Conservation (phyloP, 2,888 invertebrate species). For the Alloplasta piceator region DNA sequence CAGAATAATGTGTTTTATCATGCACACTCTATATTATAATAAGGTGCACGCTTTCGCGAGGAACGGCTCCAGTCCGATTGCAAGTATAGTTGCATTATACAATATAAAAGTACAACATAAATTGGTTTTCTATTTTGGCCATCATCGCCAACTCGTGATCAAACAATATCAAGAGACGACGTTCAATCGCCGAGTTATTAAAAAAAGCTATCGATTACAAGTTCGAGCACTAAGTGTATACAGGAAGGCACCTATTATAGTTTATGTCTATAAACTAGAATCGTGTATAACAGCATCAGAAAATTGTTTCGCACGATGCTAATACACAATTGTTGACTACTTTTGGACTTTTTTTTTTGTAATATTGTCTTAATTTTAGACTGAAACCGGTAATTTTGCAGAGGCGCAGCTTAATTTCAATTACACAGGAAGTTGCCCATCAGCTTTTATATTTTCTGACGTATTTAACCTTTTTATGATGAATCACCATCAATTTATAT, state of each 20-base stretch:
- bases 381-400: constrained; percentile 61
- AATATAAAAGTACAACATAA: constrained; percentile 43
- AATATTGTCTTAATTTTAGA: constrained; percentile 76
- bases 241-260: constrained; percentile 80
- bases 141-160: constrained; percentile 36
- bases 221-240: constrained; percentile 71
- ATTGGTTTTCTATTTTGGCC: constrained; percentile 30
- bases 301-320: constrained; percentile 54
- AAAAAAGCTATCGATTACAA: constrained; percentile 64
- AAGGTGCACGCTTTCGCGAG: constrained; percentile 16
- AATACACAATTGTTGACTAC: constrained; percentile 64
- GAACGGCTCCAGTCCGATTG: constrained; percentile 36
- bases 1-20: constrained; percentile 20
- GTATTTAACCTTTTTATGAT: too few species aligned
- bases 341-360: constrained; percentile 69
- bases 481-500: too few species aligned
- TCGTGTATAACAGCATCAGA: constrained; percentile 64
- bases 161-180: constrained; percentile 32
- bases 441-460: too few species aligned
- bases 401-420: constrained; percentile 67
- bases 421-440: neutral
- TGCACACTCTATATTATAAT: constrained; percentile 16
- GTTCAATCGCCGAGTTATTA: too few species aligned
- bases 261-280: constrained; percentile 74
- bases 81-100: constrained; percentile 34